Base-by-base conservation (phyloP, 2,888 invertebrate genomes). In the Caenorhabditis sinica region DNA sequence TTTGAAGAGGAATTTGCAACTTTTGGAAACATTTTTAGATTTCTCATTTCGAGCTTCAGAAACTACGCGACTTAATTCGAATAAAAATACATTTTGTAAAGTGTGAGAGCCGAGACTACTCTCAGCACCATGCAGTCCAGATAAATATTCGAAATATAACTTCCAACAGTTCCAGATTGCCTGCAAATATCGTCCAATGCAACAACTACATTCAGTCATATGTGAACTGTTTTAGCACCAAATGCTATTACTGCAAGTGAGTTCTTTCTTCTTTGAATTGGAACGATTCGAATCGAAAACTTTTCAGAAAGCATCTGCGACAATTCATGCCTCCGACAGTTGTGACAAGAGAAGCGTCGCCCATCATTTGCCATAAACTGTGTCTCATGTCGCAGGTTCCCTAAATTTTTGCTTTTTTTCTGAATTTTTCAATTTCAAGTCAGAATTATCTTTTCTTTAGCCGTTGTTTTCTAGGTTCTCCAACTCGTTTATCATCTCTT, bases 121-220 rank as follows among this genome's bases (percentile, higher is more conserved):
- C n/a, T n/a, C n/a, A n/a, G n/a, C n/a, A n/a, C n/a, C n/a, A n/a
- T n/a, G n/a, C n/a, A n/a, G n/a, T n/a, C n/a, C n/a, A n/a, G n/a
- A n/a, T n/a, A n/a, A n/a, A n/a, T n/a, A n/a, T n/a, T n/a, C n/a
- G n/a, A n/a, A n/a, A n/a, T n/a, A n/a, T n/a, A n/a, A n/a, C n/a
- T n/a, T n/a, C n/a, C n/a, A n/a, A 33, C 40, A 40, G 6, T 73
- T 82, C 30, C 65, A 82, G 82, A 23, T 11, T 20, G 1, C 53
- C 75, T 0, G 11, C 20, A 2, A 82, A 82, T 28, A n/a, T 76
- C 5, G 71, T 56, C n/a, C 36, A 45, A 17, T 58, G 45, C 65
- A 83, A 83, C 45, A 77, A 83, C 56, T 83, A 83, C 60, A 77
- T 83, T 13, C 83, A 83, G 30, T 25, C 43, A 17, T 83, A 83